phyloP scores from a whole-genome alignment of 2,113 vertebrate genomes.

The Panthera tigris region DNA sequence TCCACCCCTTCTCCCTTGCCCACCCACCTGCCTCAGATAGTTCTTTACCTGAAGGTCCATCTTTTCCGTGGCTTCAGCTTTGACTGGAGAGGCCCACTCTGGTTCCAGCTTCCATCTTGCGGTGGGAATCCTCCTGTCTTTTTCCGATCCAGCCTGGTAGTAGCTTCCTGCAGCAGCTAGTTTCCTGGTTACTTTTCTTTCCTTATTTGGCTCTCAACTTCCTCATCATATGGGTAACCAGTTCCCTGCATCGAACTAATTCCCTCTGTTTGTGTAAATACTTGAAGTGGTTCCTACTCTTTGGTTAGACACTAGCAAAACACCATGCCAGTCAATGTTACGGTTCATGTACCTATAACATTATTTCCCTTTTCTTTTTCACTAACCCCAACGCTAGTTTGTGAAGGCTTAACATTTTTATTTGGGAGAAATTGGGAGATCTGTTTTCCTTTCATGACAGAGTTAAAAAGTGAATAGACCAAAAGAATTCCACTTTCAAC shows the following conservation, averaged over 20 bases:
- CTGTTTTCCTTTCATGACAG: constrained; percentile 30
- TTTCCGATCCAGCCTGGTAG: neutral
- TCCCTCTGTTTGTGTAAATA: neutral
- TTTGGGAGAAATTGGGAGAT: neutral
- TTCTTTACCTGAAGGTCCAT: neutral
- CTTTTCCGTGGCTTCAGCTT: neutral
- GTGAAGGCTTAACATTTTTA: neutral
- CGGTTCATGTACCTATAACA: neutral
- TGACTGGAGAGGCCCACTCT: neutral
- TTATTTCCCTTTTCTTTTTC: constrained; percentile 11
- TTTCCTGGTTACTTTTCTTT: neutral
- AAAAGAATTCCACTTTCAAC: constrained; percentile 39
- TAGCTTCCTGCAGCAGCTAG: neutral
- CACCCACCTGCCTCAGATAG: neutral
- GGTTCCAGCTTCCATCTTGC: neutral
- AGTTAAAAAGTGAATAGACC: constrained; percentile 45
- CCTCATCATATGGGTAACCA: neutral
- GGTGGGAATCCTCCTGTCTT: neutral
- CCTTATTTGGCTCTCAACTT: neutral
- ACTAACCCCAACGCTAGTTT: neutral
- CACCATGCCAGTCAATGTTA: neutral
- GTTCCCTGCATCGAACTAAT: neutral
- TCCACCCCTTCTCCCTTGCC: neutral
- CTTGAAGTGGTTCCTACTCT: constrained; percentile 12
- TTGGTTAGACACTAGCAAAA: neutral